Evolutionary conservation across 1,140 invertebrate species (phyloP).

Genomic region (Drosophila dunni): DNA sequence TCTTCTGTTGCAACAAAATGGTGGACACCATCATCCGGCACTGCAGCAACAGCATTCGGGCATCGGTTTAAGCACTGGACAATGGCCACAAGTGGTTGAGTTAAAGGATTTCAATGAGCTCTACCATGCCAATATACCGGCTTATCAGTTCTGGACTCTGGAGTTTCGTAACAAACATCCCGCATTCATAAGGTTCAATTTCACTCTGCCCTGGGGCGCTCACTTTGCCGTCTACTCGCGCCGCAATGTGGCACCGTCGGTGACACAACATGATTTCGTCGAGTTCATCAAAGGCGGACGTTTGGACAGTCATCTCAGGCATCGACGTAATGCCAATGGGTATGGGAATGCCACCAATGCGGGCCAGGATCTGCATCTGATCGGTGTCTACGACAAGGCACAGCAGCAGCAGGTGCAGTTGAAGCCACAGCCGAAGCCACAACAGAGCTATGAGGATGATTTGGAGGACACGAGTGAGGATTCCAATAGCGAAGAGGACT

Average conservation of each 20-base stretch:
- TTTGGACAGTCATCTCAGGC: slow-evolving; percentile 88
- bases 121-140: slow-evolving; percentile 92
- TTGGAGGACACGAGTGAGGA: not conserved
- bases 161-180: slow-evolving; percentile 95
- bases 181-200: slow-evolving; percentile 94
- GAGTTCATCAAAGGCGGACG: slow-evolving; percentile 94
- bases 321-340: slow-evolving; percentile 59
- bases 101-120: slow-evolving; percentile 92
- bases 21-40: slow-evolving; percentile 83
- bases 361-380: slow-evolving; percentile 5
- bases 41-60: slow-evolving; percentile 83
- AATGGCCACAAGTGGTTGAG: slow-evolving; percentile 92
- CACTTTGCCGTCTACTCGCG: slow-evolving; percentile 97
- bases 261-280: slow-evolving; percentile 97
- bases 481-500: not conserved
- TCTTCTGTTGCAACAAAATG: slow-evolving; percentile 78
- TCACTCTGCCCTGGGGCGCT: slow-evolving; percentile 94
- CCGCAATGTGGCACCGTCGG: slow-evolving; percentile 95
- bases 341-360: slow-evolving; percentile 11
- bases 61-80: slow-evolving; percentile 86
- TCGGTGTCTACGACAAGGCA: slow-evolving; percentile 5
- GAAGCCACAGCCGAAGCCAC: slow-evolving; percentile 60
- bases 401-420: slow-evolving; percentile 12
- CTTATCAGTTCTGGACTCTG: slow-evolving; percentile 96
- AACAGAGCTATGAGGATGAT: not conserved